Evolutionary conservation across 2,797 vertebrate genomes (phyloP).

Genomic region (Crocidura indochinensis): DNA sequence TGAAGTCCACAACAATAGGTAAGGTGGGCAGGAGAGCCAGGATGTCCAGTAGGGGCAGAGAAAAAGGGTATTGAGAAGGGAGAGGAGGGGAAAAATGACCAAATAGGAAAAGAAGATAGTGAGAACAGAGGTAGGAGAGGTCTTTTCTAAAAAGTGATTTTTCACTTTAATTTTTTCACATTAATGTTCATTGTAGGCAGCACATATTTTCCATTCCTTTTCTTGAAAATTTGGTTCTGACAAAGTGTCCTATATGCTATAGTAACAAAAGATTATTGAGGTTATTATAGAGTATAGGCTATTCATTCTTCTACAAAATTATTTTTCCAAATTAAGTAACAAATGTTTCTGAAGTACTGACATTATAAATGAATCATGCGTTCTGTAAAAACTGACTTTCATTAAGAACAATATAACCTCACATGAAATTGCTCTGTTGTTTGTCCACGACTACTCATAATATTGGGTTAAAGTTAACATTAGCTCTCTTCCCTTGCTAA

Average conservation of each 20-base stretch:
- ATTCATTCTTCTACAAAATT: conserved; percentile 14
- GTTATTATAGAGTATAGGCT: not conserved
- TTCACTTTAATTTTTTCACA: not conserved
- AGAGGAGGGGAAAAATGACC: not conserved
- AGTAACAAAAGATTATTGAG: conserved; percentile 13
- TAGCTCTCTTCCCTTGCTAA: not conserved
- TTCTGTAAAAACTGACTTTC: not conserved
- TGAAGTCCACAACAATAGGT: too few species aligned
- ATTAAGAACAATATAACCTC: not conserved
- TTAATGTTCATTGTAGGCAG: not conserved
- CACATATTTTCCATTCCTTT: not conserved
- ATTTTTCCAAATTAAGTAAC: conserved; percentile 41
- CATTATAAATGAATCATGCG: conserved; percentile 12
- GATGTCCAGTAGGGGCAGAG: not conserved
- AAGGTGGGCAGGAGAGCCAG: not conserved
- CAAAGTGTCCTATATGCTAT: not conserved
- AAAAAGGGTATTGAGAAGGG: not conserved
- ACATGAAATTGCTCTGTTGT: not conserved
- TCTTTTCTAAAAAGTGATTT: not conserved
- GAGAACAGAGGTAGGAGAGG: not conserved
- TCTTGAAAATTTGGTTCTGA: not conserved
- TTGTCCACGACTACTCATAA: not conserved
- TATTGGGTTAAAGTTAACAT: not conserved
- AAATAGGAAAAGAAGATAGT: not conserved
- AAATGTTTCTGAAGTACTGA: not conserved